phyloP scores from a whole-genome alignment of 2,888 invertebrate species.

The Volucella zonaria region DNA sequence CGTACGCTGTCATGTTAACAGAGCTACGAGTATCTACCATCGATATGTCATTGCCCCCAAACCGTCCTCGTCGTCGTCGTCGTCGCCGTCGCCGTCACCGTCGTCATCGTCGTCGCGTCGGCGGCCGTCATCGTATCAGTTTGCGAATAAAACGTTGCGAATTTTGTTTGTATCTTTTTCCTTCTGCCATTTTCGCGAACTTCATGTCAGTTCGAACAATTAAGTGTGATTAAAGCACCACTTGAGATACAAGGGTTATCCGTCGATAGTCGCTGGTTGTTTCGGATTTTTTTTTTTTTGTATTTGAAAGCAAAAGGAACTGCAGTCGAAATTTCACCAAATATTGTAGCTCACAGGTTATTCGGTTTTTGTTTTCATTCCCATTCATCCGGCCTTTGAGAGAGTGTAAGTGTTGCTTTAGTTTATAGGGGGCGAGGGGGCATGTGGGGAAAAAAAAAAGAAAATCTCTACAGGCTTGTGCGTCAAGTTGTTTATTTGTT shows the following conservation, averaged over 20 bases:
- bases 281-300: not conserved
- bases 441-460: conserved; percentile 40
- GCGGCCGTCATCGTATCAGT: conserved; percentile 21
- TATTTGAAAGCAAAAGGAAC: conserved; percentile 69
- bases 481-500: conserved; percentile 61
- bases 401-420: conserved; percentile 9
- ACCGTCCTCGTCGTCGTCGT: too few species aligned
- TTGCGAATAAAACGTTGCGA: conserved; percentile 43
- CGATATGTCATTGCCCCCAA: conserved; percentile 45
- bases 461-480: conserved; percentile 50
- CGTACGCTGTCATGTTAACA: conserved; percentile 57
- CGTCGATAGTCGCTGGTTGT: not conserved
- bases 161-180: conserved; percentile 6
- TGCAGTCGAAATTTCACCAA: conserved; percentile 64
- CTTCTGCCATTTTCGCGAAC: conserved; percentile 8
- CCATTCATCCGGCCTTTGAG: not conserved
- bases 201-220: not conserved
- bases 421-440: not conserved
- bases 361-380: conserved; percentile 13
- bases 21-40: conserved; percentile 40
- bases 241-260: not conserved
- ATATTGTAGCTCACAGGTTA: conserved; percentile 13
- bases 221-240: not conserved
- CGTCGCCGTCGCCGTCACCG: too few species aligned
- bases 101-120: too few species aligned